Base-by-base conservation (phyloP, 2,113 vertebrate genomes). In the Stigmatopora argus region DNA sequence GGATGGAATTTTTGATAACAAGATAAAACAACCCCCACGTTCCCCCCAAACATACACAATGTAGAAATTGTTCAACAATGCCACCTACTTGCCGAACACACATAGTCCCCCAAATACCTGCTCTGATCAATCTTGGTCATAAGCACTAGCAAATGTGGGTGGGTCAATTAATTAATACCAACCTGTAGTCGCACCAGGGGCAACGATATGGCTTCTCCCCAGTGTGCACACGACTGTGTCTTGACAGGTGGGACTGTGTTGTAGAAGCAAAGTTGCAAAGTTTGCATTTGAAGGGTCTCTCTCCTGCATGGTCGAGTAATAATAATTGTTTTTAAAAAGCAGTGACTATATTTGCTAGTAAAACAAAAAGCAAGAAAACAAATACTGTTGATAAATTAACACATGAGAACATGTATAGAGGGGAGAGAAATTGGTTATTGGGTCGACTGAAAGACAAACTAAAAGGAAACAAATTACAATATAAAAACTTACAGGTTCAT, bases 171-270 rank as follows among this genome's bases (percentile, higher is more conserved):
- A 79, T 82, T 73, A 65, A 85, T 93, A 99, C 57, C 18, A 59
- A 59, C 97, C 97, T 98, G 94, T 99, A 99, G 87, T 99, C 95
- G 85, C 97, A 99, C 96, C 97, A 99, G 85, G 97, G 97, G 87
- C 97, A 99, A 75, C 94, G 92, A 87, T 98, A 98, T 5, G 97
- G 97, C 82, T 99, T 99, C 87, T 99, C 97, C 73, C 97, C 97
- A 0, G 97, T 99, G 90, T 99, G 97, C 65, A 98, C 96, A 6
- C 97, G 94, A 70, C 94, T 95, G 86, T 99, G 97, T n/a, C 97
- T 89, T 2, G 96, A 98, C 81, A 99, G 90, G 88, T 99, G 97
- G 0, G 97, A 99, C 69, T 99, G 97, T 0, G 97, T 99, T 66
- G 97, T 98, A 49, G 96, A 98, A 71, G 97, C 97, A 3, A 99